Evolutionary conservation across 1,140 invertebrate species (phyloP).

Genomic region (Pogonus chalceus): DNA sequence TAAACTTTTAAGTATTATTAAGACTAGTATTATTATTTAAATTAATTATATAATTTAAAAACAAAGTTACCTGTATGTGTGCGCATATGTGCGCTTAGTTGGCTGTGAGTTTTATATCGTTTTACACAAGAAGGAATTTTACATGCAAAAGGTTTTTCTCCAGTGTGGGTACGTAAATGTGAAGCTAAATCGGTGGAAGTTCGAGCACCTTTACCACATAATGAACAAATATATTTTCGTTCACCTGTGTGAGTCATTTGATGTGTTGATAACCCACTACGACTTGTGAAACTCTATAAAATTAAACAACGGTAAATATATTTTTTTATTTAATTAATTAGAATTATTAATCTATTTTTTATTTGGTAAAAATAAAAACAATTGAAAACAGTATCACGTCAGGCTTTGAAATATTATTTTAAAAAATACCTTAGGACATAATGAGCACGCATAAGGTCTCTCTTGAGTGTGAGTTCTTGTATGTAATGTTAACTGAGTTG

Average conservation of each 20-base stretch:
- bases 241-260: constrained; percentile 54
- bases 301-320: background rate
- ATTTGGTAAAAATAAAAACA: background rate
- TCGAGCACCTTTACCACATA: constrained; percentile 52
- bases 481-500: constrained; percentile 17
- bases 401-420: background rate
- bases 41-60: too few species aligned
- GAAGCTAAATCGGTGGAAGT: constrained; percentile 18
- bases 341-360: background rate
- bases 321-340: background rate
- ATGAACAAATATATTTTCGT: constrained; percentile 60
- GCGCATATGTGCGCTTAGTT: constrained; percentile 18
- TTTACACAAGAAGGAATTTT: constrained; percentile 38
- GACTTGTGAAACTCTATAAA: constrained; percentile 14
- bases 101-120: constrained; percentile 22
- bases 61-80: constrained; percentile 19
- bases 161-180: constrained; percentile 45
- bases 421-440: background rate
- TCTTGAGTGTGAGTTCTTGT: constrained; percentile 14
- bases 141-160: constrained; percentile 40
- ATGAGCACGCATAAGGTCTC: background rate
- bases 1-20: too few species aligned
- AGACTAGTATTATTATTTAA: too few species aligned
- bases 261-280: constrained; percentile 28
- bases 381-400: background rate